phyloP scores from a whole-genome alignment of 2,797 vertebrate genomes.

The Nyctalus aviator region DNA sequence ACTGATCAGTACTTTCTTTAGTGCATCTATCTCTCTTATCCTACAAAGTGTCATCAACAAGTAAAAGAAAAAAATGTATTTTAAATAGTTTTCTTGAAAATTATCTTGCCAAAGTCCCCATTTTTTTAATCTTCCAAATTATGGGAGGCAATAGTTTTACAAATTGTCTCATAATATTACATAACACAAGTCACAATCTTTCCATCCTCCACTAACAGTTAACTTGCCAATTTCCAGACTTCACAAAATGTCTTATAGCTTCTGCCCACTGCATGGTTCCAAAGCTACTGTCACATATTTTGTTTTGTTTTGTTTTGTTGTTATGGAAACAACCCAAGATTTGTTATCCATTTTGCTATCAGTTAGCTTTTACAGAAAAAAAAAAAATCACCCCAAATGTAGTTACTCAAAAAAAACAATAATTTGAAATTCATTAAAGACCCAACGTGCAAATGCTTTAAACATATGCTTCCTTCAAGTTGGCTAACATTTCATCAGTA shows the following conservation, averaged over 20 bases:
- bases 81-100: constrained; percentile 29
- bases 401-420: not conserved
- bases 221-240: not conserved
- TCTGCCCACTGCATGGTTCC: not conserved
- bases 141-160: not conserved
- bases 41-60: not conserved
- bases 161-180: not conserved
- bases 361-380: not conserved
- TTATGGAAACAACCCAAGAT: not conserved
- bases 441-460: not conserved
- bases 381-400: not conserved
- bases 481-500: not conserved
- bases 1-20: not conserved
- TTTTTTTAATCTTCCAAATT: constrained; percentile 5
- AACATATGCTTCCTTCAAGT: not conserved
- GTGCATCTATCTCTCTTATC: not conserved
- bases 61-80: not conserved
- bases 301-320: not conserved
- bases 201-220: not conserved
- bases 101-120: not conserved
- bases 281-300: not conserved
- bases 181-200: not conserved
- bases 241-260: not conserved
- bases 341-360: not conserved
- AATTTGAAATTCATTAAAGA: not conserved